phyloP scores from a whole-genome alignment of 2,113 vertebrate species.

The Nycticryphes semicollaris region DNA sequence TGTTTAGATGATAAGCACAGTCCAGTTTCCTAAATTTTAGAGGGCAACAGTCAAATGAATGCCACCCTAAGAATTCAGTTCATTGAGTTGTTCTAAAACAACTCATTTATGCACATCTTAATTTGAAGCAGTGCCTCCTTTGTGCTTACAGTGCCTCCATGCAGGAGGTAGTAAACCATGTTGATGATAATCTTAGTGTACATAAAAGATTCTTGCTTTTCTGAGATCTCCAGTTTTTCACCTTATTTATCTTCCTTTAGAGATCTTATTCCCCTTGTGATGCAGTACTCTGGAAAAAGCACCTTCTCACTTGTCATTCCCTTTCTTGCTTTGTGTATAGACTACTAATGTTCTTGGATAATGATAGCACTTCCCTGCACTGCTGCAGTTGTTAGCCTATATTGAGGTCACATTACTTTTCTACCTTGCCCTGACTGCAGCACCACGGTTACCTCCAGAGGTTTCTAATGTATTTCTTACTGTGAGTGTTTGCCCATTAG shows the following conservation, averaged over 20 bases:
- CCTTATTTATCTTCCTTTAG: background rate
- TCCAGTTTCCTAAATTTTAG: background rate
- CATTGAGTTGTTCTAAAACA: background rate
- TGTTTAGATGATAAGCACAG: background rate
- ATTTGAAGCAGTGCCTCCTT: background rate
- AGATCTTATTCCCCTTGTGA: background rate
- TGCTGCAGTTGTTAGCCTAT: background rate
- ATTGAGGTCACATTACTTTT: background rate
- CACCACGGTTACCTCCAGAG: background rate
- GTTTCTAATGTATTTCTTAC: background rate
- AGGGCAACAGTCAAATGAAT: background rate
- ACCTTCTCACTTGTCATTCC: background rate
- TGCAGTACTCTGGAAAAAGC: background rate
- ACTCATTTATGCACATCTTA: background rate
- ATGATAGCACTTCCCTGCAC: background rate
- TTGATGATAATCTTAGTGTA: background rate
- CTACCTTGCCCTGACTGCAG: background rate
- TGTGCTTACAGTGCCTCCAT: background rate
- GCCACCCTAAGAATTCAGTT: background rate
- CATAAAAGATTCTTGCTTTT: background rate
- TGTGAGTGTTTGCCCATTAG: background rate
- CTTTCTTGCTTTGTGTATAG: background rate
- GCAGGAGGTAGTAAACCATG: background rate
- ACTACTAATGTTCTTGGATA: background rate
- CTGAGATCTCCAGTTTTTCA: background rate